phyloP scores from a whole-genome alignment of 1,140 invertebrate species.

The Gonatopus flavifemur region DNA sequence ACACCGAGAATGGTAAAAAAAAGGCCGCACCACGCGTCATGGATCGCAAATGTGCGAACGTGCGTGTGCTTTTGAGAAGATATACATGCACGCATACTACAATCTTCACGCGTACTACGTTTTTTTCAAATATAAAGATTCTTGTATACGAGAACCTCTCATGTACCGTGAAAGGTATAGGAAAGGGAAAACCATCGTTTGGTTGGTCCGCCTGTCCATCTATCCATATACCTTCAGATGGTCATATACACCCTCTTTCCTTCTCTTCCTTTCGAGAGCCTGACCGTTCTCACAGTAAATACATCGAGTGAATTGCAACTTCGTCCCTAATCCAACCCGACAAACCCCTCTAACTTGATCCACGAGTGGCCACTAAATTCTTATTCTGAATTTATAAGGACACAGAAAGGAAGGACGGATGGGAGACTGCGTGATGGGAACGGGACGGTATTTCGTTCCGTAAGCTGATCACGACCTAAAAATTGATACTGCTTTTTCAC shows the following conservation, averaged over 20 bases:
- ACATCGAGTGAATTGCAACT: conserved; percentile 57
- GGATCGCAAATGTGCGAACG: conserved; percentile 40
- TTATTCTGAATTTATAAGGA: conserved; percentile 45
- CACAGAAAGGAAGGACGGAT: too few relatives aligned
- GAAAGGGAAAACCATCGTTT: conserved; percentile 22
- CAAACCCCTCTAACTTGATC: conserved; percentile 39
- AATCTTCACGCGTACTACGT: background rate
- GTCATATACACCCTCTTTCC: too few relatives aligned
- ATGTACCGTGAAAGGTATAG: conserved; percentile 36
- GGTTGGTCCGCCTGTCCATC: conserved; percentile 18
- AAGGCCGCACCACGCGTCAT: conserved; percentile 14
- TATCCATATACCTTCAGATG: conserved; percentile 21
- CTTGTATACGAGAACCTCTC: conserved; percentile 12
- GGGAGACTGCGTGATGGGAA: too few relatives aligned
- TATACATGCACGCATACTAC: conserved; percentile 13
- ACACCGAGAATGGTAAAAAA: conserved; percentile 16
- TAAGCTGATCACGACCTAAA: too few relatives aligned
- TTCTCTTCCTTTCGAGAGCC: conserved; percentile 28
- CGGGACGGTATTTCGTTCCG: too few relatives aligned
- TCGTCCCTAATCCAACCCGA: conserved; percentile 46
- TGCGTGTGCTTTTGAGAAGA: conserved; percentile 28
- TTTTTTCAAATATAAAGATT: too few relatives aligned
- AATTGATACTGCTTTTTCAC: too few relatives aligned
- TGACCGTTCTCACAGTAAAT: conserved; percentile 60
- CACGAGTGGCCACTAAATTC: conserved; percentile 49